Base-by-base conservation (phyloP, 2,888 invertebrate genomes). In the Eupithecia abbreviata region DNA sequence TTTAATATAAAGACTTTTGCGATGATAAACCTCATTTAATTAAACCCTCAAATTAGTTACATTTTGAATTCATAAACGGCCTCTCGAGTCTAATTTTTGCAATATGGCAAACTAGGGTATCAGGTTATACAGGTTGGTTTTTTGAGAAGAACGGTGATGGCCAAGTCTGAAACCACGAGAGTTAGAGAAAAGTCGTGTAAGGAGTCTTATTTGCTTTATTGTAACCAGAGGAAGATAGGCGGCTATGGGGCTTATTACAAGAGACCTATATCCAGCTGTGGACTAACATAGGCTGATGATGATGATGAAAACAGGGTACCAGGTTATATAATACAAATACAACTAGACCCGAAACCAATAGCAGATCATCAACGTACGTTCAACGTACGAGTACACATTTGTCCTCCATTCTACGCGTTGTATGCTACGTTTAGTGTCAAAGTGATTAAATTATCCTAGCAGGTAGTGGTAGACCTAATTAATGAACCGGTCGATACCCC, bases 401-500 rank as follows among this genome's bases (percentile, higher is more conserved):
- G 3, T 42, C 42, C 15, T 6, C 0, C 2, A 66, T 42, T 65
- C 41, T 2, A 65, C 13, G 3, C 42, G 2, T 15, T 65, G 30
- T 41, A 65, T 2, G 15, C 66, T 66, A 66, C 15, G 13, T 42
- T 42, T 66, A 66, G 66, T 66, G 42, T 30, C 41, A 15, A 42
- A 42, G 41, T 42, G 66, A 62, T 62, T 30, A 62, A 62, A 62
- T 62, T 62, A 62, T 10, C 62, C 4, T 18, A 12, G 42, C 42
- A 9, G 58, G 58, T 30, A 47, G 41, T 47, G 9, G 15, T 42
- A 43, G 49, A 66, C 55, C 30, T 66, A n/a, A 30, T 45, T 47
- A 62, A 49, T 72, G 13, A 72, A 62, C 67, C 71, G 47, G 68
- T 77, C 71, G 55, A 73, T 76, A 71, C 15, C 15, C 58, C 18